phyloP scores from a whole-genome alignment of 35 echinoderm and acorn worm species.

The Ophioderma brevispina region DNA sequence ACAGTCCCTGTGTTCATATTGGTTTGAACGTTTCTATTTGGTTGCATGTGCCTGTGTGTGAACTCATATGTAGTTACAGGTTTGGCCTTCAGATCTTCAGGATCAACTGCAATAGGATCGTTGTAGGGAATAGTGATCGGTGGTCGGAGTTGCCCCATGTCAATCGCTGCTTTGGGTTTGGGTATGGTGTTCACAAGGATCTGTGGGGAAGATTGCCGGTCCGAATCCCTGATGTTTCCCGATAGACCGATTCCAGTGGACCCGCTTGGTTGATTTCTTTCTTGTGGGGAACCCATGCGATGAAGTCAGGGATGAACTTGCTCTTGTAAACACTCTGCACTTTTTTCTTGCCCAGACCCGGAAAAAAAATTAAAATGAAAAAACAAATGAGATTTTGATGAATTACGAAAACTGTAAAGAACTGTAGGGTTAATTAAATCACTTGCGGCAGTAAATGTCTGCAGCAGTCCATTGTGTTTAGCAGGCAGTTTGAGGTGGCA shows the following conservation, averaged over 20 bases:
- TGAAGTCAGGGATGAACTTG: slow-evolving; percentile 91
- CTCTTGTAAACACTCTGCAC: slow-evolving; percentile 52
- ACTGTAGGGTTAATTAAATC: no score
- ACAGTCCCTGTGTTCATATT: slow-evolving; percentile 92
- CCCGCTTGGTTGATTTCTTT: slow-evolving; percentile 74
- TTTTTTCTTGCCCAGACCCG: slow-evolving; percentile 96
- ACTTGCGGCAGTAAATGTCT: no score
- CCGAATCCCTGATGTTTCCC: slow-evolving; percentile 59
- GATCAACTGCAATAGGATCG: slow-evolving; percentile 45
- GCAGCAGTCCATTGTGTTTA: no score
- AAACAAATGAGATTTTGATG: no score
- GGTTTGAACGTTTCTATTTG: slow-evolving; percentile 76
- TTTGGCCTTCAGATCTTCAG: slow-evolving; percentile 34
- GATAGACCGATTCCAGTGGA: slow-evolving; percentile 77
- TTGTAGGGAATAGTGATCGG: slow-evolving; percentile 8
- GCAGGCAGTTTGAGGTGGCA: no score
- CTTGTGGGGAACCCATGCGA: slow-evolving; percentile 91
- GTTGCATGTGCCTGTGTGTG: slow-evolving; percentile 80
- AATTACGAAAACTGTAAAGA: no score
- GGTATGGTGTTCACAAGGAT: slow-evolving; percentile 51
- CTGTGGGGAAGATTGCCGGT: slow-evolving; percentile 10
- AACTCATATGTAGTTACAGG: slow-evolving; percentile 81
- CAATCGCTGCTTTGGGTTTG: slow-evolving; percentile 9
- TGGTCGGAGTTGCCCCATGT: background rate
- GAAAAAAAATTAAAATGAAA: slow-evolving; percentile 27